Evolutionary conservation across 2,888 invertebrate genomes (phyloP).

Genomic region (Uloborus plumipes): DNA sequence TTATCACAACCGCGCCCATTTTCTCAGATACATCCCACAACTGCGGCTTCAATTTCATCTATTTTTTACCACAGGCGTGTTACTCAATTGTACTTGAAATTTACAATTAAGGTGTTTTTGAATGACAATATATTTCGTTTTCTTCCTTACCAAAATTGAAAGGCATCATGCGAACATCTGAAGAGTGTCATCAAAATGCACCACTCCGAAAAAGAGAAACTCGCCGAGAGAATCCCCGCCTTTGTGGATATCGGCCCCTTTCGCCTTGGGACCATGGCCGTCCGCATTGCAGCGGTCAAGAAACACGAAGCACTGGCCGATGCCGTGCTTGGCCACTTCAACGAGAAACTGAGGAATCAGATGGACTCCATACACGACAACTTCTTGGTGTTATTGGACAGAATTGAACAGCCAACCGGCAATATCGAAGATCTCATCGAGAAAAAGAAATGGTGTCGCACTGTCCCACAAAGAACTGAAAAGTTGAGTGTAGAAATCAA

Average conservation of each 20-base stretch:
- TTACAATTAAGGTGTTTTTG: too few species aligned
- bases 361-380: slow-evolving; percentile 36
- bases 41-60: too few species aligned
- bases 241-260: slow-evolving; percentile 46
- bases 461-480: slow-evolving; percentile 39
- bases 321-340: slow-evolving; percentile 25
- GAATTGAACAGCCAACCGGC: slow-evolving; percentile 33
- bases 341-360: slow-evolving; percentile 19
- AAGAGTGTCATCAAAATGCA: slow-evolving; percentile 28
- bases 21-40: too few species aligned
- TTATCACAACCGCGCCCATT: too few species aligned
- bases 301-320: slow-evolving; percentile 42
- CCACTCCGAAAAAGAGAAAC: slow-evolving; percentile 8
- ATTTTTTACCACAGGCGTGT: too few species aligned
- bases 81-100: too few species aligned
- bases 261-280: slow-evolving; percentile 14
- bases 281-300: slow-evolving; percentile 17
- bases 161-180: slow-evolving; percentile 21
- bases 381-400: slow-evolving; percentile 38
- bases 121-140: too few species aligned
- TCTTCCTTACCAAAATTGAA: too few species aligned
- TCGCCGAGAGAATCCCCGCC: slow-evolving; percentile 21
- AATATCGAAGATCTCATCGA: slow-evolving; percentile 51
- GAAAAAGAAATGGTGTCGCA: slow-evolving; percentile 38
- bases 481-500: slow-evolving; percentile 18